Percentiles rank a stretch among this genome's conserved stretches.
Evolutionary conservation across 1,140 invertebrate genomes (phyloP).

Genomic region (Dendroctonus valens): DNA sequence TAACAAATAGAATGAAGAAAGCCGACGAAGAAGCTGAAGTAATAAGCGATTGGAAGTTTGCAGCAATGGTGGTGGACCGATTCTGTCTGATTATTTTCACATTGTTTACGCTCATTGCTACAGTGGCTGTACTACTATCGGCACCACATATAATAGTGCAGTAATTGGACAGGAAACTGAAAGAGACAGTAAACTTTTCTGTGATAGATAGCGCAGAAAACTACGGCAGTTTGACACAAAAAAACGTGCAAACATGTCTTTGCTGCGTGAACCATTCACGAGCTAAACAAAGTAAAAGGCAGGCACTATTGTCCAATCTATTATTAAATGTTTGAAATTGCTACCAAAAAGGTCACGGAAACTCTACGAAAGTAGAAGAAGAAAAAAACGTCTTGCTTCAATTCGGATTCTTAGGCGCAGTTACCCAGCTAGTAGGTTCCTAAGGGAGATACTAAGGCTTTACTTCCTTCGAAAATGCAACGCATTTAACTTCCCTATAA

Average conservation of each 20-base stretch:
- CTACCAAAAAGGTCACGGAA: neutral
- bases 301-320: conserved; percentile 45
- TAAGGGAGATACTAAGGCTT: neutral
- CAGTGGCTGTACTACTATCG: conserved; percentile 87
- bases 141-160: conserved; percentile 95
- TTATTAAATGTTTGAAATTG: conserved; percentile 2
- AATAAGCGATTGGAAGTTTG: conserved; percentile 98
- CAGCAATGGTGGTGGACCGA: conserved; percentile 98
- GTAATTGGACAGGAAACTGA: conserved; percentile 52
- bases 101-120: conserved; percentile 93
- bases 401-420: neutral
- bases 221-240: conserved; percentile 41
- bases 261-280: conserved; percentile 46
- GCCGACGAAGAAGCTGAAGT: conserved; percentile 87
- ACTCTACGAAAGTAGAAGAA: too few relatives aligned
- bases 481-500: too few relatives aligned
- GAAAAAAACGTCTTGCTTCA: neutral
- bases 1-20: conserved; percentile 86
- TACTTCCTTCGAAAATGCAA: neutral
- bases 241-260: conserved; percentile 46
- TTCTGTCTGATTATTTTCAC: conserved; percentile 97
- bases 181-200: conserved; percentile 48
- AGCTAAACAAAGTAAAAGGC: conserved; percentile 46
- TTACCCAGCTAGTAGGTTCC: neutral
- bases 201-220: conserved; percentile 48